These are phyloP conservation scores for Sceloporus undulatus DNA, from an alignment of 2,113 vertebrate species.

Conservation along the genomic window DNA sequence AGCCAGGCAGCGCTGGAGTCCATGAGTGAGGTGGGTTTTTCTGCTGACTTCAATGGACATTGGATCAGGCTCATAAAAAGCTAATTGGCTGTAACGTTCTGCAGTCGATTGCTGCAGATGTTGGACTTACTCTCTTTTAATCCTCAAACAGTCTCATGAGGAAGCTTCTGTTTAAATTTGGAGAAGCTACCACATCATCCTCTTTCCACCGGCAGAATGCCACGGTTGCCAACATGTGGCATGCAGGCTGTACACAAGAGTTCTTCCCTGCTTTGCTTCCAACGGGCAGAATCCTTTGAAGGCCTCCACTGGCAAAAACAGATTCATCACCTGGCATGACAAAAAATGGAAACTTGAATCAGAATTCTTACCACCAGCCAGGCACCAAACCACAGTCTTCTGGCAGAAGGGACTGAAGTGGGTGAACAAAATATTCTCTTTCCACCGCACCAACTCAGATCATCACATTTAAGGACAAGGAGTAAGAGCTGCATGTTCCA, in stretches of 20 bases:
- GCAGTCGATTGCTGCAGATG: constrained; percentile 15
- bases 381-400: constrained; percentile 28
- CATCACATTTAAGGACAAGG: not conserved
- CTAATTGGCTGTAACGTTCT: constrained; percentile 1
- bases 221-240: constrained; percentile 24
- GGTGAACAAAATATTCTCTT: constrained; percentile 25
- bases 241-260: not conserved
- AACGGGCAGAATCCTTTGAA: constrained; percentile 17
- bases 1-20: constrained; percentile 13
- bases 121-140: constrained; percentile 3
- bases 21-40: constrained; percentile 11
- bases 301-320: constrained; percentile 8
- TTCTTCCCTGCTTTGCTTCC: not conserved
- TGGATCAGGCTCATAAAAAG: constrained; percentile 26
- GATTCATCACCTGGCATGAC: constrained; percentile 17
- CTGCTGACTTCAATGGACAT: not conserved
- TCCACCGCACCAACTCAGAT: not conserved
- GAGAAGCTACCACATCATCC: constrained; percentile 19
- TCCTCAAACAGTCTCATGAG: constrained; percentile 20
- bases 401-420: not conserved
- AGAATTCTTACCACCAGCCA: constrained; percentile 15
- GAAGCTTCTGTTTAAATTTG: constrained; percentile 35
- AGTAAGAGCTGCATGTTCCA: not conserved
- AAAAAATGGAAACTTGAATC: not conserved
- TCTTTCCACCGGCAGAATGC: constrained; percentile 17